These are phyloP conservation scores for Menidia beryllina DNA, from an alignment of 2,113 vertebrate species.

Conservation along the genomic window DNA sequence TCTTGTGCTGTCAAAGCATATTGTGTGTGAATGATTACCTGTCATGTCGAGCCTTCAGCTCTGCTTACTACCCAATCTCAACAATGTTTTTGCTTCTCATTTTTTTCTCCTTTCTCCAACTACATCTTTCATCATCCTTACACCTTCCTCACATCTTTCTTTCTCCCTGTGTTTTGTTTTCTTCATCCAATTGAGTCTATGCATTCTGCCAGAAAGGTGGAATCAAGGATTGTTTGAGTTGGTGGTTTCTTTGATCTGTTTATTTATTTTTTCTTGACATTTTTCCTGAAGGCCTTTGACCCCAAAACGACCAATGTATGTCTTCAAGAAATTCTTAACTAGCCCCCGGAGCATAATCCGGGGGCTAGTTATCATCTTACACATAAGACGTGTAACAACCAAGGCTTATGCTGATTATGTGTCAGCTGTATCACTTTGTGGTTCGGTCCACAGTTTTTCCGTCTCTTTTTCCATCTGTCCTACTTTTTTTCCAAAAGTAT, in stretches of 20 bases:
- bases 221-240: conserved; percentile 17
- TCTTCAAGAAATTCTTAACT: conserved; percentile 25
- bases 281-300: conserved; percentile 14
- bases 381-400: conserved; percentile 24
- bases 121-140: conserved; percentile 42
- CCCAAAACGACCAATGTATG: conserved; percentile 9
- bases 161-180: conserved; percentile 11
- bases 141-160: conserved; percentile 17
- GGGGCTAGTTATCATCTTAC: too few relatives aligned
- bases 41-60: conserved; percentile 68
- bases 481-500: too few relatives aligned
- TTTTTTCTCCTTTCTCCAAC: conserved; percentile 20
- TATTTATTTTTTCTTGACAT: conserved; percentile 21
- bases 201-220: conserved; percentile 23
- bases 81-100: conserved; percentile 34
- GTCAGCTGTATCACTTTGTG: too few relatives aligned
- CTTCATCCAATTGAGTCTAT: not conserved
- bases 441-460: too few relatives aligned
- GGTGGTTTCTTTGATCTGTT: conserved; percentile 35
- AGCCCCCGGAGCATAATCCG: conserved; percentile 2
- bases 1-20: conserved; percentile 75
- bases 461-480: conserved; percentile 13
- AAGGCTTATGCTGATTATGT: conserved; percentile 30
- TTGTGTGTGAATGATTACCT: conserved; percentile 76
- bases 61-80: conserved; percentile 48